Evolutionary conservation across 2,888 invertebrate species (phyloP).

Genomic region (Caenorhabditis doughertyi): DNA sequence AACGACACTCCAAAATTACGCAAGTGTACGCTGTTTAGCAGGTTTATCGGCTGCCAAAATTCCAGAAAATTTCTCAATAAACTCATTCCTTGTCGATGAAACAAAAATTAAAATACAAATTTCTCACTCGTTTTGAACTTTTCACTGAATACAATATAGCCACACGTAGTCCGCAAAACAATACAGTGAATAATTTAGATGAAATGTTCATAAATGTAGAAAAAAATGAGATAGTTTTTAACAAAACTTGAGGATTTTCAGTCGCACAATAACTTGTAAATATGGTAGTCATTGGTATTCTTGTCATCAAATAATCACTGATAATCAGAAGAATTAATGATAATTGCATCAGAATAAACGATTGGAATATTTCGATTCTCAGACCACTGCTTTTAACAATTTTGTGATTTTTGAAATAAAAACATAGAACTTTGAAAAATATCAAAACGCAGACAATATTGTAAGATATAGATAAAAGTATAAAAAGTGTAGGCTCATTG

Average conservation of each 20-base stretch:
- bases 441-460: not conserved
- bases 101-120: too few relatives aligned
- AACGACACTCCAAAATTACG: not conserved
- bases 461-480: not conserved
- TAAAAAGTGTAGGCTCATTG: not conserved
- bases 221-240: not conserved
- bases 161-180: conserved; percentile 6
- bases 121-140: too few relatives aligned
- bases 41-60: not conserved
- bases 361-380: not conserved
- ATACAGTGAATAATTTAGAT: not conserved
- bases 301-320: not conserved
- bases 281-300: conserved; percentile 1
- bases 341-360: conserved; percentile 21
- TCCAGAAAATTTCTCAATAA: too few relatives aligned
- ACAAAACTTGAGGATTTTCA: not conserved
- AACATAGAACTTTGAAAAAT: not conserved
- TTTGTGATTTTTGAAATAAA: not conserved
- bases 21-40: not conserved
- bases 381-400: not conserved
- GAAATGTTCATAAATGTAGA: not conserved
- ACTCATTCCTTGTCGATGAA: too few relatives aligned
- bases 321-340: not conserved
- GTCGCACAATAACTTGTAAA: not conserved
- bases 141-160: not conserved